phyloP scores from a whole-genome alignment of 1,140 invertebrate species.

The Geopemphigus sp. region DNA sequence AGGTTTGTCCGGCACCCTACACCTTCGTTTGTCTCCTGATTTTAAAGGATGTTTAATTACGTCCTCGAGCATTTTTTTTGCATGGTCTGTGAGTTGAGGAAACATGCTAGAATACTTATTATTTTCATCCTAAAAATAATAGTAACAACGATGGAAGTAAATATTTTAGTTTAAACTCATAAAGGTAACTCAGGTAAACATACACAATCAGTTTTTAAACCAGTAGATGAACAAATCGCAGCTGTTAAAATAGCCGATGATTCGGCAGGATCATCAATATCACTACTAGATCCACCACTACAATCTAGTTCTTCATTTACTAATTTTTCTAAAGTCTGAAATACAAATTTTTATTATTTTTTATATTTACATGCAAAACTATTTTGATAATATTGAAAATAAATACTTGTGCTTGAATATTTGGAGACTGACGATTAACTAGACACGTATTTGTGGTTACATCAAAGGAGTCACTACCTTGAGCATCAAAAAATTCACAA shows the following conservation, averaged over 20 bases:
- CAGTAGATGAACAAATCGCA: slow-evolving; percentile 49
- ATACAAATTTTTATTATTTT: not conserved
- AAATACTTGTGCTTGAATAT: slow-evolving; percentile 38
- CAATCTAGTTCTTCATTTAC: slow-evolving; percentile 54
- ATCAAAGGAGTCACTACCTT: slow-evolving; percentile 64
- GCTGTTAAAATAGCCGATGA: slow-evolving; percentile 50
- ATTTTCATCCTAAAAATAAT: slow-evolving; percentile 39
- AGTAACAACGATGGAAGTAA: not conserved
- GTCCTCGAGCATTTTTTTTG: slow-evolving; percentile 45
- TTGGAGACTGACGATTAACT: slow-evolving; percentile 37
- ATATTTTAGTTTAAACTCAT: not conserved
- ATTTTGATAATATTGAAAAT: not conserved
- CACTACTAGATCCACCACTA: slow-evolving; percentile 55
- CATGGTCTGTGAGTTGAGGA: slow-evolving; percentile 48
- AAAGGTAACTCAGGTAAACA: not conserved
- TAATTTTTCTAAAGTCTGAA: slow-evolving; percentile 45
- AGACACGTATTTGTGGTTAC: slow-evolving; percentile 47
- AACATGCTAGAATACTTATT: slow-evolving; percentile 34
- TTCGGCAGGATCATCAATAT: slow-evolving; percentile 54
- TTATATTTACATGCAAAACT: no score
- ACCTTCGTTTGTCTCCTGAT: slow-evolving; percentile 64
- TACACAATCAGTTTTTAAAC: slow-evolving; percentile 38
- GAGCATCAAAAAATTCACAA: slow-evolving; percentile 86
- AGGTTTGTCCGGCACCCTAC: slow-evolving; percentile 85
- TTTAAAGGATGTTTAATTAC: slow-evolving; percentile 54